phyloP scores from a whole-genome alignment of 2,113 vertebrate species.

The Gulo gulo region DNA sequence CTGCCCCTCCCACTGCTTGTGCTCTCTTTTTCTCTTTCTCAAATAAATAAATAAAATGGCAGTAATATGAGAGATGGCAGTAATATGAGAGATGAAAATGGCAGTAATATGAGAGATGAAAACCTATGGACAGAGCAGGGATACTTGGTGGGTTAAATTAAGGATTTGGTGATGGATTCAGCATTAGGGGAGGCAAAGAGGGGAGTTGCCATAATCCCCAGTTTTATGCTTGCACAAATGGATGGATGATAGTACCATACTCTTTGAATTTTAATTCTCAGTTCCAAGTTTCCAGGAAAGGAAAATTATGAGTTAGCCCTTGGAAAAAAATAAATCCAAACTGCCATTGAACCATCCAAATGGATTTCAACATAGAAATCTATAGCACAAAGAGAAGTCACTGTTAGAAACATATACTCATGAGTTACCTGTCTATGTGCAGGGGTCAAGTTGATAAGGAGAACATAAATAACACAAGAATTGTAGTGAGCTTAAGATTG shows the following conservation, averaged over 20 bases:
- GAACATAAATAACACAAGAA: not conserved
- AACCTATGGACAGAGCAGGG: not conserved
- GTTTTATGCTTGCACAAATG: not conserved
- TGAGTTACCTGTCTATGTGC: not conserved
- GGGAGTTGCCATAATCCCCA: not conserved
- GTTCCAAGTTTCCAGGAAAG: not conserved
- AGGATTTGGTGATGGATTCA: not conserved
- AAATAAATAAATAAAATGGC: no score
- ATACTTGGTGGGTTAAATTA: not conserved
- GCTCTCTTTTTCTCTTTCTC: no score
- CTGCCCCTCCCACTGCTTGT: no score
- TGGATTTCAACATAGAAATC: not conserved
- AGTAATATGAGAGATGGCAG: not conserved
- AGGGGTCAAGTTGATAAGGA: not conserved
- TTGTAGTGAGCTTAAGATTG: not conserved
- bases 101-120: not conserved
- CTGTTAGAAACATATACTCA: not conserved
- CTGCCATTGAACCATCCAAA: not conserved
- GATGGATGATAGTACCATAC: not conserved
- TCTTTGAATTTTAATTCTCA: not conserved
- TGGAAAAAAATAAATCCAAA: not conserved
- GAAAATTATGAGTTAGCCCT: not conserved
- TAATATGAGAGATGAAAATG: not conserved
- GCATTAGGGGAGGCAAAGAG: not conserved
- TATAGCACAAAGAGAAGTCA: not conserved